Base-by-base conservation (phyloP, 92 coral and sea anemone genomes). In the Porites lobata region DNA sequence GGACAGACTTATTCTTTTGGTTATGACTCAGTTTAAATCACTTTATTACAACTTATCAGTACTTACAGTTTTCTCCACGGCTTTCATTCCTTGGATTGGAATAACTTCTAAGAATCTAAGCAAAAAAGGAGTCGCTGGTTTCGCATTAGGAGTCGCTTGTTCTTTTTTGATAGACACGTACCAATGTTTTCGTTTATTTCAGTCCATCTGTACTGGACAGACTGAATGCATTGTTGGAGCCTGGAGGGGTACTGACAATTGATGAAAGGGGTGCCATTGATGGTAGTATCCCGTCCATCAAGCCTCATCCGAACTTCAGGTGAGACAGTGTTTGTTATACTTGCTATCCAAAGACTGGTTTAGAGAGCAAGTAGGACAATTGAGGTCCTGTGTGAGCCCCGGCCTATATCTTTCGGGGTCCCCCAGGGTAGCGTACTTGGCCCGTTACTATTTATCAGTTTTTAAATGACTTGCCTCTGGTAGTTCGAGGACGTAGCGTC, bases 141-240 rank as follows among this genome's bases (percentile, higher is more conserved):
- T 50, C 54, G 90, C 89, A 52, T 87, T 85, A 11, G 90, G 92
- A 38, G 43, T 38, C 43, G 43, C 43, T 38, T 0, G 43, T 3
- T 38, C 38, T 29, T 47, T 26, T 29, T 15, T 2, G 8, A 8
- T 20, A 66, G 59, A 51, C 1, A 74, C 38, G 2, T 22, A 50
- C 14, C 7, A 1, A 14, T 50, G n/a, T 50, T 79, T 50, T 65
- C 62, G 19, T 79, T 75, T 17, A 67, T 76, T 86, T 54, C 79
- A 97, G 99, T 69, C 98, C 99, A 29, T 95, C 98, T 29, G 99
- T 97, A 22, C 92, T 97, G 74, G 99, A 97, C 88, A 89, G 99
- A 82, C 89, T 97, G 62, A 97, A 97, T 72, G 98, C 96, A 38
- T 76, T 97, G 70, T 86, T 97, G 29, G 99, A 97, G 87, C 99